Percentiles rank a stretch among this genome's conserved stretches.
phyloP scores from a whole-genome alignment of 2,113 vertebrate genomes.

The Fregetta grallaria region DNA sequence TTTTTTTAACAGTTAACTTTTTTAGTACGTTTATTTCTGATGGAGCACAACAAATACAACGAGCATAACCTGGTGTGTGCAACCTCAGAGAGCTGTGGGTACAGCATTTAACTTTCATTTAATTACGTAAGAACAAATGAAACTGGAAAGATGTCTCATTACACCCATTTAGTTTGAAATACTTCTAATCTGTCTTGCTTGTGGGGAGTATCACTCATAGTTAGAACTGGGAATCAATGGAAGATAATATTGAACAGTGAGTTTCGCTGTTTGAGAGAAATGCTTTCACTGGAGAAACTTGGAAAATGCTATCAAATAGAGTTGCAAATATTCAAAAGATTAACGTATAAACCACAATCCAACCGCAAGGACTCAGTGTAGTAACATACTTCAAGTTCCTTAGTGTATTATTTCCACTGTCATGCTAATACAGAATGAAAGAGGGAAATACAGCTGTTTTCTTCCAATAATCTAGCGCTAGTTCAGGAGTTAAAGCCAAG shows the following conservation, averaged over 20 bases:
- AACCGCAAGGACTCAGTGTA: neutral
- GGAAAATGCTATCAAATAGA: neutral
- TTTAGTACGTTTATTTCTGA: neutral
- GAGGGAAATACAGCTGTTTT: neutral
- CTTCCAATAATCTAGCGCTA: neutral
- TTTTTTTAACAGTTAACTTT: neutral
- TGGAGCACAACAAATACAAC: neutral
- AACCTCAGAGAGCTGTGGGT: neutral
- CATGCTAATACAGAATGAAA: neutral
- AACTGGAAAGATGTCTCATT: constrained; percentile 49
- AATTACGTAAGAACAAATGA: constrained; percentile 4
- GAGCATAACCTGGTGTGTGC: neutral
- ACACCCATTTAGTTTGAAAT: constrained; percentile 30
- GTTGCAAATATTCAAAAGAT: neutral
- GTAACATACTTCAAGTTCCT: neutral
- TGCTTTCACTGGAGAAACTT: neutral
- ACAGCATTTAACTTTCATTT: neutral
- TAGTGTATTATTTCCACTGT: neutral
- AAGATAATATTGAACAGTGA: neutral
- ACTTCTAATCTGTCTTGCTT: constrained; percentile 40
- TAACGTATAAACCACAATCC: neutral
- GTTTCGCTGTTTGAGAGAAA: neutral
- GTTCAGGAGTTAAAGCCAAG: constrained; percentile 3
- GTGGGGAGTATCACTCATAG: constrained; percentile 39
- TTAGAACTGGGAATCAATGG: constrained; percentile 21